phyloP scores from a whole-genome alignment of 2,888 invertebrate species.

The Geotrupes spiniger region DNA sequence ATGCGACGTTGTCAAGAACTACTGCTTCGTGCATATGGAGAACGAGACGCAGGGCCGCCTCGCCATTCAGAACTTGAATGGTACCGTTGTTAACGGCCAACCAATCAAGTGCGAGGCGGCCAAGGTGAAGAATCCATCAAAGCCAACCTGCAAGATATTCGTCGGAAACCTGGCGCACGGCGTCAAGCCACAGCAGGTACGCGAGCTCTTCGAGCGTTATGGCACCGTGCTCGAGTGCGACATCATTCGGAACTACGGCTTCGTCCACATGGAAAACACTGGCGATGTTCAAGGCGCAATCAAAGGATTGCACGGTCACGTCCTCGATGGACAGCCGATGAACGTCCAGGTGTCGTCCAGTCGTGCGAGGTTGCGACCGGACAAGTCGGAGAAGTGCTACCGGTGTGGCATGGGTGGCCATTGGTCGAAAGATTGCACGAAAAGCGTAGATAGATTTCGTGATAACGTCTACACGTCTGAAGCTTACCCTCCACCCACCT shows the following conservation, averaged over 20 bases:
- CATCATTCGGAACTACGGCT: slow-evolving; percentile 96
- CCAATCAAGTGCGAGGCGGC: slow-evolving; percentile 89
- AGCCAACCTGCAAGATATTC: slow-evolving; percentile 92
- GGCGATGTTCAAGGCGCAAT: slow-evolving; percentile 89
- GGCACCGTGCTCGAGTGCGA: slow-evolving; percentile 96
- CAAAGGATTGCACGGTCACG: slow-evolving; percentile 88
- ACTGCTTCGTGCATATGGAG: slow-evolving; percentile 98
- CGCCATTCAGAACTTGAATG: slow-evolving; percentile 87
- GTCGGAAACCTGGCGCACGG: slow-evolving; percentile 94
- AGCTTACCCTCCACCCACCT: slow-evolving; percentile 61
- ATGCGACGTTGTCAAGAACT: slow-evolving; percentile 97
- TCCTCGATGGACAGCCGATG: slow-evolving; percentile 89
- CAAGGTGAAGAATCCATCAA: slow-evolving; percentile 83
- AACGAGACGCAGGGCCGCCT: slow-evolving; percentile 88
- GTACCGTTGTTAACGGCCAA: slow-evolving; percentile 81
- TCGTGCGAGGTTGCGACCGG: slow-evolving; percentile 90
- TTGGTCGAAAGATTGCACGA: slow-evolving; percentile 94
- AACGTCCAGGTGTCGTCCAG: slow-evolving; percentile 93
- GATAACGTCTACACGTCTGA: slow-evolving; percentile 86
- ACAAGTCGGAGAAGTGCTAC: slow-evolving; percentile 94
- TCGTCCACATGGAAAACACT: slow-evolving; percentile 92
- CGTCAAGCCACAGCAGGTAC: slow-evolving; percentile 87
- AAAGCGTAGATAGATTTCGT: slow-evolving; percentile 75
- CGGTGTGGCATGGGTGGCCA: slow-evolving; percentile 92
- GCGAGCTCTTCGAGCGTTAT: slow-evolving; percentile 90